These are phyloP conservation scores for Trichomycterus rosablanca DNA, from an alignment of 2,113 vertebrate genomes.

Conservation along the genomic window DNA sequence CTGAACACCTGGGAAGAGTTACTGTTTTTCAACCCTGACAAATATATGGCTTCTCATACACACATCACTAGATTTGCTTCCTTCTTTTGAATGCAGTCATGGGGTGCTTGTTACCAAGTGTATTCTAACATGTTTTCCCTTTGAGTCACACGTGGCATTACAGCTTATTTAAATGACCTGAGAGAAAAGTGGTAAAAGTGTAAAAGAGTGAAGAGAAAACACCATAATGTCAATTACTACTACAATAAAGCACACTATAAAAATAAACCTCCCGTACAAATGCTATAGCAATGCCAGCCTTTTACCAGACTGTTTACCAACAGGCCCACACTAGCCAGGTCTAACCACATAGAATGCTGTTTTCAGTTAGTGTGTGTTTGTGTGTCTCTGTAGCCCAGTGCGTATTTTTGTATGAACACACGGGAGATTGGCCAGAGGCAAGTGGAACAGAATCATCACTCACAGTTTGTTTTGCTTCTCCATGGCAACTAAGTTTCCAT, in stretches of 20 bases:
- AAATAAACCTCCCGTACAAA: neutral
- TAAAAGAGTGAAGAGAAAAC: neutral
- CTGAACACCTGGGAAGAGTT: too few species aligned
- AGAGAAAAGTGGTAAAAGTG: too few species aligned
- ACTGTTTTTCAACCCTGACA: too few species aligned
- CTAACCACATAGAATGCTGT: neutral
- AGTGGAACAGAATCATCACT: constrained; percentile 41
- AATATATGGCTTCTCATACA: too few species aligned
- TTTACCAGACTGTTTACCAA: constrained; percentile 7
- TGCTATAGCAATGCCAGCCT: neutral
- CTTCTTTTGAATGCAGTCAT: too few species aligned
- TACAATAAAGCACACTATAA: constrained; percentile 1
- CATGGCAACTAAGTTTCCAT: constrained; percentile 62
- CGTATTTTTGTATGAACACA: constrained; percentile 26
- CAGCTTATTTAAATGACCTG: too few species aligned
- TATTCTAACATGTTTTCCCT: too few species aligned
- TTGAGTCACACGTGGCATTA: too few species aligned
- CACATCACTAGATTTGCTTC: too few species aligned
- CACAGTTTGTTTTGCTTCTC: constrained; percentile 60
- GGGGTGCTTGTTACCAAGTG: too few species aligned
- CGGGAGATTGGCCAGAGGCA: constrained; percentile 45
- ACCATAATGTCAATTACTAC: neutral
- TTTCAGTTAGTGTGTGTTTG: neutral
- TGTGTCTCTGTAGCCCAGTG: constrained; percentile 1
- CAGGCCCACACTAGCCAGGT: neutral